Base-by-base conservation (phyloP, 1,140 invertebrate species). In the Melipona quadrifasciata region DNA sequence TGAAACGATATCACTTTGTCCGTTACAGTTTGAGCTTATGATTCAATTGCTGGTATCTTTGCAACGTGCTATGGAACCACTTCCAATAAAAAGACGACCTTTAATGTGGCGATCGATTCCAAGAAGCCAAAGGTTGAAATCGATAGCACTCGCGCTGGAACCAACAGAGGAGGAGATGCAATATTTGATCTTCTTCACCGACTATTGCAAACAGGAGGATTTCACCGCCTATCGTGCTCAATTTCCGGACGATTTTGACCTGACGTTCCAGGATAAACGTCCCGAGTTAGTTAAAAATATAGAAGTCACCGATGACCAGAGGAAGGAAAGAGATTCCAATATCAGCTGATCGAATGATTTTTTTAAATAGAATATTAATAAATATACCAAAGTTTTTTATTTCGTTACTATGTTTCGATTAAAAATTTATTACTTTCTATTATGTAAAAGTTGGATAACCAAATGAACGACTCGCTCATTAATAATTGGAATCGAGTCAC, bases 181-280 rank as follows among this genome's bases (percentile, higher is more conserved):
- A 58, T 93, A 93, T 55, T 89, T 95, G 61, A 74, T 93, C 55
- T 90, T 94, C 65, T 95, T 95, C 89, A 95, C 95, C 17, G 90
- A 95, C 80, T 95, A 95, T 92, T 95, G 95, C 88, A 93, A 94
- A 74, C 94, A 92, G 31, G 92, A 92, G 24, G 92, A 95, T 87
- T 95, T 85, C 39, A 19, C 27, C 12, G 34, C 55, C 1, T 91
- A 86, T 80, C 84, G 83, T 16, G 65, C 82, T 6, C 79, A 80
- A 27, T 89, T 91, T 51, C 91, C 91, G 0, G 86, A 91, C 39
- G 91, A 92, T 53, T 91, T 92, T 31, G 82, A 92, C n/a, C 39
- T 91, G 16, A 87, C 71, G 19, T 91, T 92, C 47, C 65, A 67
- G 24, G 27, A 64, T 0, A 77, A 58, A 8, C 34, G 8, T 10